Conservation (phyloP, 2,888 invertebrate species). For the Sphinx pinastri region DNA sequence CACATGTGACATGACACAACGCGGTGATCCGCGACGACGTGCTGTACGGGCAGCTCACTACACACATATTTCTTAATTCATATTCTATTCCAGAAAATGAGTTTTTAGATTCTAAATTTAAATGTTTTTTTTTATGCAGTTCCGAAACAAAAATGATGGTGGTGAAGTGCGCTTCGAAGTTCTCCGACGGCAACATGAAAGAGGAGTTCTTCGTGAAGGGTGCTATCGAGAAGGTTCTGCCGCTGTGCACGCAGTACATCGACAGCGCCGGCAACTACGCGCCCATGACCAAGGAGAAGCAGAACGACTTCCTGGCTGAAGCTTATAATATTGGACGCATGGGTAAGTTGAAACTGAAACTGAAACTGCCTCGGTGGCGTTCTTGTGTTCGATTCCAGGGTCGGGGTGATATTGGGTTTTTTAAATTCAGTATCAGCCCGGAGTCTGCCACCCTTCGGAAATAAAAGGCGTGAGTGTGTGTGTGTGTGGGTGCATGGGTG, state of each 20-base stretch:
- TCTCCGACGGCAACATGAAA: slow-evolving; percentile 87
- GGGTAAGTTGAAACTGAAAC: too few species aligned
- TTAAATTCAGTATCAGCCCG: too few species aligned
- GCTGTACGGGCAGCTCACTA: too few species aligned
- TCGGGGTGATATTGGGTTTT: too few species aligned
- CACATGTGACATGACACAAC: too few species aligned
- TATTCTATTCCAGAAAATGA: too few species aligned
- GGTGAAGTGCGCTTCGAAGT: slow-evolving; percentile 94
- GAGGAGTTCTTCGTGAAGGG: slow-evolving; percentile 97
- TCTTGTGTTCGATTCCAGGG: too few species aligned
- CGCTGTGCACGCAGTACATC: slow-evolving; percentile 91
- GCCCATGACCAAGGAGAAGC: slow-evolving; percentile 90
- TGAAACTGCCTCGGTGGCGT: too few species aligned
- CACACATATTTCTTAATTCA: too few species aligned
- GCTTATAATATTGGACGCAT: slow-evolving; percentile 94
- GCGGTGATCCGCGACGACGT: too few species aligned
- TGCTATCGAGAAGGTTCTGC: slow-evolving; percentile 95
- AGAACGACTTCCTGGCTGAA: slow-evolving; percentile 91
- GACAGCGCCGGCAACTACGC: slow-evolving; percentile 89
- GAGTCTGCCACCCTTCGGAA: too few species aligned
- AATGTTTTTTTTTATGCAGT: slow-evolving; percentile 61
- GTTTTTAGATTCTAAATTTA: neutral
- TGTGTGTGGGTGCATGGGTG: slow-evolving; percentile 88
- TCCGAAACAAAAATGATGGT: slow-evolving; percentile 99
- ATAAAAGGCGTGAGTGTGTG: too few species aligned